Evolutionary conservation across 92 coral and sea anemone species (phyloP), one percentile per base, ranked within the genome.

Genomic region (Porites cylindrica): DNA sequence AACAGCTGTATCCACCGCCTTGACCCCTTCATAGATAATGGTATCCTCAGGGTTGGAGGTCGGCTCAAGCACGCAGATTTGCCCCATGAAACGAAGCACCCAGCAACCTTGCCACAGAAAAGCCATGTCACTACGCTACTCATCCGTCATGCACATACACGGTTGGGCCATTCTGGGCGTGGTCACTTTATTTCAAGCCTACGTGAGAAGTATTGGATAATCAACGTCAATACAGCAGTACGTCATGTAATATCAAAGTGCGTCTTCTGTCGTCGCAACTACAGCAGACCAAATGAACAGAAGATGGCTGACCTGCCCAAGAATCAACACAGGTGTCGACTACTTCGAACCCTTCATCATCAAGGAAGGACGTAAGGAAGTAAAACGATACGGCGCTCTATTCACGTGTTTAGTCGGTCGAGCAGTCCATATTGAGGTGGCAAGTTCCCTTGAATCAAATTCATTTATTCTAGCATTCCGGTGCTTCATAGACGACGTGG

Each of bases 11-110:
- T 75, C 69, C 76, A 66, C 21, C 82, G 91, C 67, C 91, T 88
- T 5, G 91, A 81, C 67, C 91, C 91, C 67, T 88, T 79, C 64
- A 13, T 88, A n/a, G 66, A 81, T 14, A n/a, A 66, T n/a, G 91
- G 88, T 29, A 62, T 81, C 68, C 82, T 88, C 47, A 81, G 82
- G 63, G 91, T 88, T 52, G 91, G 91, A 81, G 88, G 91, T 54
- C 26, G 91, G 6, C 88, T 75, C 58, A 82, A 58, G 3, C 78
- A 84, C 60, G 91, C 91, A 63, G 88, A 88, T 16, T 47, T 88
- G 58, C 79, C 76, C 19, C 66, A 66, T 21, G 82, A 88, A 65
- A 72, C 82, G 51, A 77, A 51, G 66, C 82, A 88, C 43, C 91
- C 91, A 72, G 79, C 23, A 51, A 88, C 82, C 66, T 17, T 87